phyloP scores from a whole-genome alignment of 1,140 invertebrate genomes.

The Calliphora vicina region DNA sequence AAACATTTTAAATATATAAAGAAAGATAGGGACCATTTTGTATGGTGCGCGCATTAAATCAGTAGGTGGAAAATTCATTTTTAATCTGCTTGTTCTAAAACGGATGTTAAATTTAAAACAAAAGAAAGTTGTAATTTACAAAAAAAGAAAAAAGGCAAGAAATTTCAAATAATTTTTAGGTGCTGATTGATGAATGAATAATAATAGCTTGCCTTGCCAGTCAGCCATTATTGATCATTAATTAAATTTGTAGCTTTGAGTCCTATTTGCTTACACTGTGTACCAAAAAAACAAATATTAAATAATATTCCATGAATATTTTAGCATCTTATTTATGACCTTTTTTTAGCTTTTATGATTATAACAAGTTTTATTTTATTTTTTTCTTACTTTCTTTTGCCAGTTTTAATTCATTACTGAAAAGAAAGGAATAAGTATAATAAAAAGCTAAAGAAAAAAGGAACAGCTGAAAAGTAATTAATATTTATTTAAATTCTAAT shows the following conservation, averaged over 20 bases:
- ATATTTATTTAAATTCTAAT: neutral
- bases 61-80: constrained; percentile 10
- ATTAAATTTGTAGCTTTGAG: neutral
- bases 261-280: too few species aligned
- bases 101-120: neutral
- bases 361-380: neutral
- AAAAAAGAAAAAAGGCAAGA: neutral
- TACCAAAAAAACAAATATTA: neutral
- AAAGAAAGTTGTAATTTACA: too few species aligned
- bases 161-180: neutral
- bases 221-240: neutral
- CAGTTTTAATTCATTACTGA: neutral
- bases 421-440: neutral
- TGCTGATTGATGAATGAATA: constrained; percentile 1
- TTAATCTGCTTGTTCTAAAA: neutral
- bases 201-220: neutral
- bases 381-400: neutral
- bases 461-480: neutral
- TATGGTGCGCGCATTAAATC: neutral
- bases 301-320: neutral
- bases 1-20: too few species aligned
- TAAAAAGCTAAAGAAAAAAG: neutral
- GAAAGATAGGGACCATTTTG: neutral
- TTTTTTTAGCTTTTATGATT: neutral
- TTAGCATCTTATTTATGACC: neutral